Percentiles rank a stretch among this genome's conserved stretches.
Conservation (phyloP, 2,113 vertebrate species). For the Conger conger region DNA sequence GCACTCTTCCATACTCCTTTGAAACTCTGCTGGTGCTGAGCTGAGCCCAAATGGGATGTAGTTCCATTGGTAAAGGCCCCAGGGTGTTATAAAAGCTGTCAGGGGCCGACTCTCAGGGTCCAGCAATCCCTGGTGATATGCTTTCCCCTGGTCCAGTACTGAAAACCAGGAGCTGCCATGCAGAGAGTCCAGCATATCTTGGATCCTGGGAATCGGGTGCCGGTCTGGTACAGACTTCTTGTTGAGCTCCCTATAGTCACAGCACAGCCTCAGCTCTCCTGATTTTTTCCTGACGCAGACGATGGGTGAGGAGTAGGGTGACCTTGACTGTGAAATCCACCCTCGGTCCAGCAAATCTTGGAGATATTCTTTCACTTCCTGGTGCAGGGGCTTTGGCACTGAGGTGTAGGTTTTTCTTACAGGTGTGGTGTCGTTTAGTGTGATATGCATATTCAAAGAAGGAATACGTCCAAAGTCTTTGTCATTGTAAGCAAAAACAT, state of each 20-base stretch:
- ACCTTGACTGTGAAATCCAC: constrained; percentile 1
- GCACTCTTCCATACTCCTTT: background rate
- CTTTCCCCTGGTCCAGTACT: background rate
- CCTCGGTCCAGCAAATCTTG: constrained; percentile 22
- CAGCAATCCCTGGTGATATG: background rate
- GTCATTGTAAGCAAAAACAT: constrained; percentile 27
- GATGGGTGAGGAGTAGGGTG: constrained; percentile 7
- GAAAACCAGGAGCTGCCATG: background rate
- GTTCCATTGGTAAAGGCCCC: background rate
- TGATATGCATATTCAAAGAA: constrained; percentile 26
- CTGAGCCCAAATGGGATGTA: background rate
- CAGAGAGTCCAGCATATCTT: background rate
- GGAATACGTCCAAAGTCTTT: constrained; percentile 24
- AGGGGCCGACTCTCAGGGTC: background rate
- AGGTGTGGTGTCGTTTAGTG: background rate
- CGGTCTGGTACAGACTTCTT: background rate
- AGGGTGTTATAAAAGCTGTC: background rate
- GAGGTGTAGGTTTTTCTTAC: constrained; percentile 23
- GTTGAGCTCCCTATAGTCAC: background rate
- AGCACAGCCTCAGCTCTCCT: constrained; percentile 29
- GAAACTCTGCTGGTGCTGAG: background rate
- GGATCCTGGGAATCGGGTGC: background rate
- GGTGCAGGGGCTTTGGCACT: constrained; percentile 14
- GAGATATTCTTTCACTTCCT: constrained; percentile 5
- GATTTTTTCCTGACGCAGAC: background rate